Evolutionary conservation across 2,797 vertebrate genomes (phyloP).

Genomic region (Morus bassanus): DNA sequence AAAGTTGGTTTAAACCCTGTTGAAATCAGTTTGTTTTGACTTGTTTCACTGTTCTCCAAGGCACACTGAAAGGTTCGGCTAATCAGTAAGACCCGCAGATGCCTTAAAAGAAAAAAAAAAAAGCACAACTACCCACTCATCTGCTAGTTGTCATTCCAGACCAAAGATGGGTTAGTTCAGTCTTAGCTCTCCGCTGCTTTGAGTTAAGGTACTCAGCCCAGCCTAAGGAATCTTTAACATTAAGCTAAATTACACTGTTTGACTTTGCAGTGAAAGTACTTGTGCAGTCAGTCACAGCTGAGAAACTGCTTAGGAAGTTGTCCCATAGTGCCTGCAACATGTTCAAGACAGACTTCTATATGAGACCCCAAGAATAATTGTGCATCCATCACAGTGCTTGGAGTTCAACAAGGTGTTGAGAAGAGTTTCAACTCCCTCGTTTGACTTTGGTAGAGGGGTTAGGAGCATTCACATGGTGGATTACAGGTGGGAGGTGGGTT

Average conservation of each 20-base stretch:
- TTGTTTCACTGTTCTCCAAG: not conserved
- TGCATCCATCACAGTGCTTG: not conserved
- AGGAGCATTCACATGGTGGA: accelerated
- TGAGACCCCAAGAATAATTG: not conserved
- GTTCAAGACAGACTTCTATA: not conserved
- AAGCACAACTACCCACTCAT: not conserved
- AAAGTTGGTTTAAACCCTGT: not conserved
- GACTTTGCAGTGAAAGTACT: not conserved
- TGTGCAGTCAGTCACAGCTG: not conserved
- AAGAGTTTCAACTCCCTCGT: accelerated
- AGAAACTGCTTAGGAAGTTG: not conserved
- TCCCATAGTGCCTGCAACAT: not conserved
- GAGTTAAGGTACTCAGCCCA: not conserved
- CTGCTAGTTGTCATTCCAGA: not conserved
- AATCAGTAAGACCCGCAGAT: not conserved
- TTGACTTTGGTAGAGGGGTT: not conserved
- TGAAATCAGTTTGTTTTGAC: not conserved
- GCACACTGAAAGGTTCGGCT: not conserved
- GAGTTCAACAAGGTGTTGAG: not conserved
- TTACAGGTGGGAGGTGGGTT: not conserved
- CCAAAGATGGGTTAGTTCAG: not conserved
- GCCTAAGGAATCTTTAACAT: not conserved
- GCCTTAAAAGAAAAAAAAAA: not conserved
- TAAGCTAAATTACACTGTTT: not conserved
- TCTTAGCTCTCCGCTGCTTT: not conserved